A percentile compares a stretch with the other conserved stretches of the same genome.
Conservation (phyloP, 1,140 invertebrate genomes). For the Philopotamus ludificatus region DNA sequence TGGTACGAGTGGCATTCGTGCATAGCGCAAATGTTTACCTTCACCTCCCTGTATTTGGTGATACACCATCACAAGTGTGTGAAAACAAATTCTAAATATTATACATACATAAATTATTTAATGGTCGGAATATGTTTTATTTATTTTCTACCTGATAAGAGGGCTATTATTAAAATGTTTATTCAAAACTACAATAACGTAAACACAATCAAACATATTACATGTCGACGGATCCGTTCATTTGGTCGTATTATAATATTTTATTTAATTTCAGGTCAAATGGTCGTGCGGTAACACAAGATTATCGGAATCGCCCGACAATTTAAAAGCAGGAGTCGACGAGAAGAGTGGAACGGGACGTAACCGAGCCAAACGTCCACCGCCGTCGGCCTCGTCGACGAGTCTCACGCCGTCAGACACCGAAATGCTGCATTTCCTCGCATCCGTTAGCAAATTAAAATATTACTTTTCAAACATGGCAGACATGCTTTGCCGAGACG, state of each 20-base stretch:
- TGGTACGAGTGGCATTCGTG: no score
- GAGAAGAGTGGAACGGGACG: neutral
- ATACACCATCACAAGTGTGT: no score
- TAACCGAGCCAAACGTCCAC: slow-evolving; percentile 34
- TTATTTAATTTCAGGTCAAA: slow-evolving; percentile 52
- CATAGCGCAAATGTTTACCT: no score
- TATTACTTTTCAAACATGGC: slow-evolving; percentile 70
- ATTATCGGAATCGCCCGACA: neutral
- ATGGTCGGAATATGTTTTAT: no score
- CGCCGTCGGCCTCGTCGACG: slow-evolving; percentile 42
- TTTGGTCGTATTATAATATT: neutral
- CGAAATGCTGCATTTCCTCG: slow-evolving; percentile 65
- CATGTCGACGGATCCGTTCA: no score
- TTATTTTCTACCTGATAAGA: no score
- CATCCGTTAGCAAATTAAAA: slow-evolving; percentile 64
- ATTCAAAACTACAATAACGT: no score
- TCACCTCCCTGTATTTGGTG: no score
- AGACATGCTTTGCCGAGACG: slow-evolving; percentile 65
- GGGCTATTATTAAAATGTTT: no score
- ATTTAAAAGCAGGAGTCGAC: neutral
- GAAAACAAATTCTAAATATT: no score
- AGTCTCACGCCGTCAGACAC: slow-evolving; percentile 53
- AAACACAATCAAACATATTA: no score
- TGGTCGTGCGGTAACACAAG: slow-evolving; percentile 54
- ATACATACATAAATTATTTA: no score